Conservation (phyloP, 2,113 vertebrate genomes). For the Clarias batrachus region DNA sequence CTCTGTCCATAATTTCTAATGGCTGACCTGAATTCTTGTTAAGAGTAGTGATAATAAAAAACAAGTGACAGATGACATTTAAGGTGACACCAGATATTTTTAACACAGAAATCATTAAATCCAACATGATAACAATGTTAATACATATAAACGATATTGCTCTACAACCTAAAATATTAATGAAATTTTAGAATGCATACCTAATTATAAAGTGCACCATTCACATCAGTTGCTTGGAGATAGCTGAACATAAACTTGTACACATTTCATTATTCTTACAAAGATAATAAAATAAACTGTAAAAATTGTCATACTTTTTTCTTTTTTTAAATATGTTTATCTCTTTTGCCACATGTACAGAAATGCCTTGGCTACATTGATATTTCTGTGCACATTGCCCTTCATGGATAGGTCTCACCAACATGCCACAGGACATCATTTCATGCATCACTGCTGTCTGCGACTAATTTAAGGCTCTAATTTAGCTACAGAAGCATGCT, state of each 20-base stretch:
- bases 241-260: neutral
- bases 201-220: neutral
- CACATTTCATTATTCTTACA: neutral
- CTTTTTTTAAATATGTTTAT: neutral
- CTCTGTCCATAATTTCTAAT: too few relatives aligned
- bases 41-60: neutral
- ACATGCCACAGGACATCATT: conserved; percentile 80
- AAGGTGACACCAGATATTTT: neutral
- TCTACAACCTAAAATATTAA: neutral
- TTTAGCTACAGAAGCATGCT: conserved; percentile 66
- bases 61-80: neutral
- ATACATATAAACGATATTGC: neutral
- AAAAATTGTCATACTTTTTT: neutral
- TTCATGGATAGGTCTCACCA: conserved; percentile 72
- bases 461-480: conserved; percentile 77
- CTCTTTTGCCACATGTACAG: neutral
- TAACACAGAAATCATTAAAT: neutral
- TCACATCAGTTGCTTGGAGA: neutral
- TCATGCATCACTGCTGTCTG: conserved; percentile 81
- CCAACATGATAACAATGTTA: neutral
- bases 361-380: conserved; percentile 51
- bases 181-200: neutral
- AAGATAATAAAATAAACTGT: neutral
- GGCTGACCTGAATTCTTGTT: neutral
- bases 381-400: conserved; percentile 67